A percentile compares a stretch with the other conserved stretches of the same genome.
These are phyloP conservation scores for Typhlomys cinereus DNA, from an alignment of 2,113 vertebrate genomes.

Conservation along the genomic window DNA sequence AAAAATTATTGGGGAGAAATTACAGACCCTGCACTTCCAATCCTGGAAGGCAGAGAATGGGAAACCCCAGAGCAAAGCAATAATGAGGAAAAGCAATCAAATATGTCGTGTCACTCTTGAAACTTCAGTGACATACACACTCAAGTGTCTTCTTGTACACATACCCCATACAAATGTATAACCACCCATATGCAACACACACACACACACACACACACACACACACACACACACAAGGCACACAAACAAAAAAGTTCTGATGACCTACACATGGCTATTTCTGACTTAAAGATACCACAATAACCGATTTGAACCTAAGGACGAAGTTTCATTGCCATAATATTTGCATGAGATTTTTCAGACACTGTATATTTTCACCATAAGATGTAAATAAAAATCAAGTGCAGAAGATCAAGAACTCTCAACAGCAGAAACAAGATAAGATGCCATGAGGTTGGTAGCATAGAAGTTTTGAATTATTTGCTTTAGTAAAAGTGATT, in stretches of 20 bases:
- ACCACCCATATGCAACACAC: too few species aligned
- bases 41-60: too few species aligned
- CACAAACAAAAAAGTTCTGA: not conserved
- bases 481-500: constrained; percentile 9
- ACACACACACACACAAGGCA: too few species aligned
- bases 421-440: not conserved
- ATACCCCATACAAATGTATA: too few species aligned
- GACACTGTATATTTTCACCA: not conserved
- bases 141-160: too few species aligned
- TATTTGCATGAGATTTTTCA: not conserved
- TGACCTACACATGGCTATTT: not conserved
- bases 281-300: not conserved
- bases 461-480: not conserved
- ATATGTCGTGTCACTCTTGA: too few species aligned
- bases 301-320: not conserved
- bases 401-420: not conserved
- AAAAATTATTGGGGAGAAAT: too few species aligned
- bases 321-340: not conserved
- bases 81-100: too few species aligned
- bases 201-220: too few species aligned
- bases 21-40: too few species aligned
- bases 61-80: too few species aligned
- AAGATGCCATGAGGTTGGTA: not conserved
- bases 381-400: not conserved
- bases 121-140: too few species aligned